Evolutionary conservation across 2,113 vertebrate genomes (phyloP), one percentile per base, ranked within the genome.

Genomic region (Clarias magur): DNA sequence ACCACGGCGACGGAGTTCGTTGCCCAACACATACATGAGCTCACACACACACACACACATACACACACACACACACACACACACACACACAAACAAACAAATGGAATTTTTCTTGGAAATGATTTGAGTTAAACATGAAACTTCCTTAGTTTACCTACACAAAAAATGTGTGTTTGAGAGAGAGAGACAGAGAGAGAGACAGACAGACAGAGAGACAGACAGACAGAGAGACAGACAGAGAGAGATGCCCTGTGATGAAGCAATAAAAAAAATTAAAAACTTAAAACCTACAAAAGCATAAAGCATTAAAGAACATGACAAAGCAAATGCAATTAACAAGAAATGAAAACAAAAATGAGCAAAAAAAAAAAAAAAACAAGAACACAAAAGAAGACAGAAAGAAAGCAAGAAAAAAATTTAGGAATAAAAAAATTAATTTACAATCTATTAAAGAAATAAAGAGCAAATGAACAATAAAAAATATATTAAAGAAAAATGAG

Each of bases 1-100:
- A 73, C 70, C 70, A 73, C 30, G 19, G 70, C 68, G 68, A 72
- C 68, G 8, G 68, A 30, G 30, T 2, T 34, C 13, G 0, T n/a
- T 68, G 65, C 12, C 65, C 65, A 68, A 67, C 23, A n/a, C 57
- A 59, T 17, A 59, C 57, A 59, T 12, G 16, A 11, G 16, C 56
- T 0, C 56, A 57, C 56, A 57, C 56, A 57, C 56, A 57, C 11
- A 63, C 23, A 62, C 59, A 62, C 60, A 65, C 25, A n/a, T n/a
- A 67, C n/a, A 68, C n/a, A 68, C 67, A 68, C 67, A 30, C 65
- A 30, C n/a, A 68, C 65, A 68, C n/a, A 68, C 67, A 68, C 63
- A 65, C 63, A 34, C 67, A 30, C 67, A 70, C 27, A 70, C 27
- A 70, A 3, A 48, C 42, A 48, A 6, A 48, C 67, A 70, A 1